Conservation (phyloP, 2,888 invertebrate species). For the Charanyca ferruginea region DNA sequence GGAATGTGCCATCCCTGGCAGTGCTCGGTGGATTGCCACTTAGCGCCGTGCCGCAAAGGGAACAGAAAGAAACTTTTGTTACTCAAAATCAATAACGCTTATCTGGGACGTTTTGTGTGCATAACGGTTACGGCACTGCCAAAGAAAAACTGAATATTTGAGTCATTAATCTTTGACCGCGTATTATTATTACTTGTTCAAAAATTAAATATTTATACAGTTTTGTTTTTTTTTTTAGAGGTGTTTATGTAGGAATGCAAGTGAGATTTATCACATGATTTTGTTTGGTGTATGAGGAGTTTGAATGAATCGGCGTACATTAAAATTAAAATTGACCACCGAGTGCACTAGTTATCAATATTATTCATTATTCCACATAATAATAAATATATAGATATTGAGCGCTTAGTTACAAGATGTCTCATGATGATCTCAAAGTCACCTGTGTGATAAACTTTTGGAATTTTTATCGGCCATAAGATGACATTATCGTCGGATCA, state of each 20-base stretch:
- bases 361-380: conserved; percentile 52
- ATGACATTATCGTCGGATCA: conserved; percentile 64
- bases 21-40: conserved; percentile 82
- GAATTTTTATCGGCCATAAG: conserved; percentile 55
- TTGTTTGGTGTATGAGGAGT: conserved; percentile 55
- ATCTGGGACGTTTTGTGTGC: conserved; percentile 80
- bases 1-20: conserved; percentile 86
- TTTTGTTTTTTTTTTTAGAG: conserved; percentile 60
- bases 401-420: background rate
- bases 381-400: conserved; percentile 10
- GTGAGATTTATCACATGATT: conserved; percentile 67
- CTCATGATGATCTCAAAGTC: conserved; percentile 37
- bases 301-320: too few relatives aligned
- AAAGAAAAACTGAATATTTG: conserved; percentile 73
- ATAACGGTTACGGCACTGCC: conserved; percentile 77
- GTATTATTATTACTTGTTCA: conserved; percentile 60
- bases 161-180: conserved; percentile 77
- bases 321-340: conserved; percentile 31
- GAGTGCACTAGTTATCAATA: conserved; percentile 6
- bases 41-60: conserved; percentile 83
- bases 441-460: conserved; percentile 38
- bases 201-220: conserved; percentile 68
- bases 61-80: conserved; percentile 78
- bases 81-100: conserved; percentile 83
- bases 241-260: conserved; percentile 71